Percentiles rank a stretch among this genome's conserved stretches.
phyloP scores from a whole-genome alignment of 2,113 vertebrate genomes.

The Calidris pygmaea region DNA sequence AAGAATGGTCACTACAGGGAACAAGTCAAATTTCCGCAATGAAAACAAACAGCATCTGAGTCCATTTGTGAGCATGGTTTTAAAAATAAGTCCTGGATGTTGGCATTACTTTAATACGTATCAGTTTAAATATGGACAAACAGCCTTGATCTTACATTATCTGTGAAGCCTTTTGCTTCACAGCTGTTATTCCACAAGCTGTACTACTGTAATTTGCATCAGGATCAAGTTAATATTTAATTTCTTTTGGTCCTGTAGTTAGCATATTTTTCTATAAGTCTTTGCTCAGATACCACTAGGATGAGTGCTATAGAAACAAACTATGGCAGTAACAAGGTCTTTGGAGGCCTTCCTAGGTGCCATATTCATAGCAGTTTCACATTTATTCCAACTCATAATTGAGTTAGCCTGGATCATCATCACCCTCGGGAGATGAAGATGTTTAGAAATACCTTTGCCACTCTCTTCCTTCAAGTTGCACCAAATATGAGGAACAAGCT shows the following conservation, averaged over 20 bases:
- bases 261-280: neutral
- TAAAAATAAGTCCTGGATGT: neutral
- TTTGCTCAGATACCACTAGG: neutral
- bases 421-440: neutral
- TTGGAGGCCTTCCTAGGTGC: neutral
- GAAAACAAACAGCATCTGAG: neutral
- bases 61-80: neutral
- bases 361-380: neutral
- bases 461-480: neutral
- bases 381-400: neutral
- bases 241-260: neutral
- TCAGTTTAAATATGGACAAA: neutral
- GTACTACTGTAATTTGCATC: neutral
- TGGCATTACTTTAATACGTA: neutral
- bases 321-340: neutral
- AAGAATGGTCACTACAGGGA: neutral
- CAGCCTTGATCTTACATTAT: neutral
- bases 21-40: neutral
- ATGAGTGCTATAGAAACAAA: neutral
- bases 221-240: neutral
- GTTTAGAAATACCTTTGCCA: neutral
- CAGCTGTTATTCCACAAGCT: neutral
- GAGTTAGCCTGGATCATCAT: neutral
- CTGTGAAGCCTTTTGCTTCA: neutral
- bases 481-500: neutral